Conservation (phyloP, 2,797 vertebrate species). For the Okamejei kenojei region DNA sequence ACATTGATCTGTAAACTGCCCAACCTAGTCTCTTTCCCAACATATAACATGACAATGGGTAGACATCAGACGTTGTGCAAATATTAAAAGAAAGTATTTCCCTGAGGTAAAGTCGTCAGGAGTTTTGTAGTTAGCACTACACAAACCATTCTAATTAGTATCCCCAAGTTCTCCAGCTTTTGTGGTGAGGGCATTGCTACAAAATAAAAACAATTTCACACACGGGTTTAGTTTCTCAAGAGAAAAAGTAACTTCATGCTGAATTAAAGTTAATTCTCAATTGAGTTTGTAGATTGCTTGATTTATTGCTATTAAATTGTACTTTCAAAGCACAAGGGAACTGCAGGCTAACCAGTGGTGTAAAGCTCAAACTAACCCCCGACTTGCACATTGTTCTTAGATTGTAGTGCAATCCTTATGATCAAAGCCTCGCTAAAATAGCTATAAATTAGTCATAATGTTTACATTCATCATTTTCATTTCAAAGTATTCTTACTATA, state of each 20-base stretch:
- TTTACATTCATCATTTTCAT: slow-evolving; percentile 14
- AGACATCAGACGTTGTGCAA: not conserved
- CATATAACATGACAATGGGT: not conserved
- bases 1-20: not conserved
- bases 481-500: not conserved
- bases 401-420: not conserved
- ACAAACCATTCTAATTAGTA: not conserved
- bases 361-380: not conserved
- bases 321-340: not conserved
- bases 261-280: slow-evolving; percentile 7
- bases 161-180: not conserved
- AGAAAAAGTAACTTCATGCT: not conserved
- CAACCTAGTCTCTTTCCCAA: not conserved
- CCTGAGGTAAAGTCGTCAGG: not conserved
- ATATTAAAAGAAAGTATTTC: not conserved
- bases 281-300: slow-evolving; percentile 6
- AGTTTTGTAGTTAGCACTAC: not conserved
- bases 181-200: not conserved
- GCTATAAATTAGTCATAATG: slow-evolving; percentile 15
- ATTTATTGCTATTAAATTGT: slow-evolving; percentile 30
- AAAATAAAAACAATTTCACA: slow-evolving; percentile 9
- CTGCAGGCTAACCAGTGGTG: not conserved
- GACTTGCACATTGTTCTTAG: slow-evolving; percentile 24
- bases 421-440: not conserved
- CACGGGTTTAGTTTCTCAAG: slow-evolving; percentile 1